Percentiles rank a stretch among this genome's conserved stretches.
These are phyloP conservation scores for Heliocidaris erythrogramma DNA, from an alignment of 35 echinoderm and acorn worm genomes.

Conservation along the genomic window DNA sequence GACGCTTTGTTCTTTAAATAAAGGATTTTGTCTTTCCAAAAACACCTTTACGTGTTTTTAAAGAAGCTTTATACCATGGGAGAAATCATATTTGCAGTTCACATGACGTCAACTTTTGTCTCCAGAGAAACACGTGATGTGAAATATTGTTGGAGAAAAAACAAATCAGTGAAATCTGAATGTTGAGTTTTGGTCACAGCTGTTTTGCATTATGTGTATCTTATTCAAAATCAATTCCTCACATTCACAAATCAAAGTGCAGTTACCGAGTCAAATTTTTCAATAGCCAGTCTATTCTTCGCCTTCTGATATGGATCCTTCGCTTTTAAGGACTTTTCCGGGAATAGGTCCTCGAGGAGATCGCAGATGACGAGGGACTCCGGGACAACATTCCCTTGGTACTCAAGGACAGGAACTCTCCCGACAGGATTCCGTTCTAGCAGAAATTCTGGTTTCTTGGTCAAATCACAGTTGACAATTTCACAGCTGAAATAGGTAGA, in stretches of 20 bases:
- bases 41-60: no score
- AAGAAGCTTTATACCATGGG: no score
- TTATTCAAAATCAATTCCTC: no score
- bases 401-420: slow-evolving; percentile 60
- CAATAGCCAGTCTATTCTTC: slow-evolving; percentile 46
- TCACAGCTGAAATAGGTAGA: slow-evolving; percentile 53
- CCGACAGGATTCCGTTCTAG: slow-evolving; percentile 67
- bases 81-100: no score
- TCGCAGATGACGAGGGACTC: slow-evolving; percentile 69
- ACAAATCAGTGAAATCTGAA: no score
- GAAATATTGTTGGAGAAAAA: no score
- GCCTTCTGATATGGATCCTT: slow-evolving; percentile 60
- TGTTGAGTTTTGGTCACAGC: no score
- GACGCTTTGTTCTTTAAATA: no score
- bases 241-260: background rate
- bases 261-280: slow-evolving; percentile 3
- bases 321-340: slow-evolving; percentile 50
- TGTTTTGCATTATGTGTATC: no score
- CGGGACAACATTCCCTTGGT: slow-evolving; percentile 55
- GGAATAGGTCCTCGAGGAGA: slow-evolving; percentile 63
- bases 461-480: slow-evolving; percentile 62
- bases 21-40: no score
- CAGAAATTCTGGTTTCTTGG: slow-evolving; percentile 69
- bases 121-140: no score
- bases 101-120: no score